Evolutionary conservation across 2,113 vertebrate species (phyloP).

Genomic region (Arothron firmamentum): DNA sequence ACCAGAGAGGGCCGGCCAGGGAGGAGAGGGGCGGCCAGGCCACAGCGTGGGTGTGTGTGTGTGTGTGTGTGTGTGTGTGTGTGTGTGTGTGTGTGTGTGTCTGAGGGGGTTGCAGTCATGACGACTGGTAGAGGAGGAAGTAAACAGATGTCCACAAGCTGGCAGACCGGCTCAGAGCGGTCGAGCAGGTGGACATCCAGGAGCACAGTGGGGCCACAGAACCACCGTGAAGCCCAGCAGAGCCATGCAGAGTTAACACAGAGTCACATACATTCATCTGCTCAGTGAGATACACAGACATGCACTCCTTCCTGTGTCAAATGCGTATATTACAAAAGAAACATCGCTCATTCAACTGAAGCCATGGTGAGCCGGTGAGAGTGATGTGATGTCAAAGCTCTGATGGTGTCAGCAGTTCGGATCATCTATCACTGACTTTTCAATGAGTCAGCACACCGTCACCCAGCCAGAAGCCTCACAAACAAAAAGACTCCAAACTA

Average conservation of each 20-base stretch:
- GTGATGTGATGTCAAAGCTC: slow-evolving; percentile 18
- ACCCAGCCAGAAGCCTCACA: slow-evolving; percentile 5
- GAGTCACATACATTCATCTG: neutral
- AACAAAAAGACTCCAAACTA: slow-evolving; percentile 10
- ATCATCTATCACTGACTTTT: slow-evolving; percentile 10
- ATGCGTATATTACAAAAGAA: too few relatives aligned
- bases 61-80: neutral
- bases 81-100: too few relatives aligned
- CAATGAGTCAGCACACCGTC: slow-evolving; percentile 21
- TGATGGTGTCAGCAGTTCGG: slow-evolving; percentile 9
- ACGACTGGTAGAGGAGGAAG: slow-evolving; percentile 66
- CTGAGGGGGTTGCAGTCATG: slow-evolving; percentile 54
- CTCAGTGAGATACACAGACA: neutral
- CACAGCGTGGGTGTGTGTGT: neutral
- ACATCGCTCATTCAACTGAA: neutral
- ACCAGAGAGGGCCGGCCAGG: slow-evolving; percentile 37
- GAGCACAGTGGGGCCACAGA: slow-evolving; percentile 46
- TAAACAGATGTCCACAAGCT: slow-evolving; percentile 76
- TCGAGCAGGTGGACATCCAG: slow-evolving; percentile 60
- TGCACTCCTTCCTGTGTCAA: too few relatives aligned
- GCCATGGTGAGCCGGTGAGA: slow-evolving; percentile 14
- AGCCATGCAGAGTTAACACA: slow-evolving; percentile 4
- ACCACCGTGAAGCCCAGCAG: slow-evolving; percentile 30
- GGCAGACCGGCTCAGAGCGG: slow-evolving; percentile 51
- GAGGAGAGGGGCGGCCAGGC: slow-evolving; percentile 25